Conservation (phyloP, 2,113 vertebrate species). For the Rhabdomys dilectus region DNA sequence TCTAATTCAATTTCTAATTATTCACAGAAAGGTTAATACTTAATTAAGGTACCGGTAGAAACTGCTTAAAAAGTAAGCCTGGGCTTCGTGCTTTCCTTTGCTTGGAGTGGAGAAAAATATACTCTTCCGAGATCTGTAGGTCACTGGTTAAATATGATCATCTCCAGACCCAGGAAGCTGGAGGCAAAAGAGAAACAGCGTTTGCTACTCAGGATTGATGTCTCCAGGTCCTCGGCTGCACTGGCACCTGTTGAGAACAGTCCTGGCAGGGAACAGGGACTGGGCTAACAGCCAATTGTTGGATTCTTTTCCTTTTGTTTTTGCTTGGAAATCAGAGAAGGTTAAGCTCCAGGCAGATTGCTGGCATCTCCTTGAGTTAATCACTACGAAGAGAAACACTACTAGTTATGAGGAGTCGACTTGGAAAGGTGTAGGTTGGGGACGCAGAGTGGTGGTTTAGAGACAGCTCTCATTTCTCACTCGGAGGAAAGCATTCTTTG, state of each 20-base stretch:
- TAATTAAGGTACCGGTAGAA: slow-evolving; percentile 75
- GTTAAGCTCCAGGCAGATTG: slow-evolving; percentile 47
- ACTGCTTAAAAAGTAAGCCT: slow-evolving; percentile 62
- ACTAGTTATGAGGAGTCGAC: slow-evolving; percentile 31
- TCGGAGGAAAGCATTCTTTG: neutral
- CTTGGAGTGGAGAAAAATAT: slow-evolving; percentile 28
- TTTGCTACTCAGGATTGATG: neutral
- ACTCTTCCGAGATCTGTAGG: neutral
- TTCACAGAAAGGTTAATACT: slow-evolving; percentile 79
- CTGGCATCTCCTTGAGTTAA: slow-evolving; percentile 60
- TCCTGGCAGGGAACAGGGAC: neutral
- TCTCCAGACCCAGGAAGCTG: neutral
- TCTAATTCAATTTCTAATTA: slow-evolving; percentile 72
- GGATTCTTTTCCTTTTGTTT: slow-evolving; percentile 59
- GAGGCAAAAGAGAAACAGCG: neutral
- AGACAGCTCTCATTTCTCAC: neutral
- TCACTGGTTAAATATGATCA: slow-evolving; percentile 47
- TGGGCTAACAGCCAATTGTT: slow-evolving; percentile 14
- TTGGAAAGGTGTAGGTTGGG: neutral
- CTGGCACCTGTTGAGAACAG: neutral
- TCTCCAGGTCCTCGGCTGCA: neutral
- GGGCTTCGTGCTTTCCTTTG: slow-evolving; percentile 18
- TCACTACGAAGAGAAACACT: slow-evolving; percentile 49
- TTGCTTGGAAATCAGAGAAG: neutral
- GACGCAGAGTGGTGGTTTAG: neutral